Conservation (phyloP, 2,797 vertebrate species). For the Cyprinodon diabolis region DNA sequence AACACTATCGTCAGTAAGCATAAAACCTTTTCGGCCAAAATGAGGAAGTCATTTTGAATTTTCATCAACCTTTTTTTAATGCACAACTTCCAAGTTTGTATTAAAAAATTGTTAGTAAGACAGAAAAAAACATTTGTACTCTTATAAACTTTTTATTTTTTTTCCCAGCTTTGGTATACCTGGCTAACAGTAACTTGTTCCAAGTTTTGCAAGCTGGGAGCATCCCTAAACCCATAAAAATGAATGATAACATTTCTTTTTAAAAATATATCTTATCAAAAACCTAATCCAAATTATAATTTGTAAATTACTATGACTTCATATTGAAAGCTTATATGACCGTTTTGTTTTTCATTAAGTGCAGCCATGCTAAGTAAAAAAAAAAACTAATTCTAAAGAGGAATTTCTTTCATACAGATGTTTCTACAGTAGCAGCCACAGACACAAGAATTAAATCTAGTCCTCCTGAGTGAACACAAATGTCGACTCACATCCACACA, state of each 20-base stretch:
- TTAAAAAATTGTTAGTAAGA: too few species aligned
- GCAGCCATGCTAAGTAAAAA: neutral
- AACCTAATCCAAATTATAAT: neutral
- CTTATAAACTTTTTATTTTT: neutral
- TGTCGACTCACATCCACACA: constrained; percentile 22
- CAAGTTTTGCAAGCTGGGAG: neutral
- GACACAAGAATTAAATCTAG: constrained; percentile 33
- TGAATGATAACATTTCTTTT: neutral
- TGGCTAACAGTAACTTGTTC: neutral
- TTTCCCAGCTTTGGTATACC: neutral
- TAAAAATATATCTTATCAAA: neutral
- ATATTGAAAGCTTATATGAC: neutral
- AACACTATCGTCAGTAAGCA: too few species aligned
- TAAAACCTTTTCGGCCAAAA: too few species aligned
- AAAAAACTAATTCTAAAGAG: constrained; percentile 51
- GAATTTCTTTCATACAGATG: constrained; percentile 31
- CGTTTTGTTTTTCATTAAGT: neutral
- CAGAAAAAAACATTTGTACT: too few species aligned
- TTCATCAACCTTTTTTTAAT: too few species aligned
- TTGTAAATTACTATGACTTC: neutral
- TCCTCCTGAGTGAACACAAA: constrained; percentile 38
- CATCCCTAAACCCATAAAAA: neutral
- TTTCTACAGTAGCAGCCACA: constrained; percentile 26
- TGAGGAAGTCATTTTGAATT: too few species aligned
- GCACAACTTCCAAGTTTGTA: too few species aligned